Evolutionary conservation across 2,797 vertebrate species (phyloP), one percentile per base, ranked within the genome.

Genomic region (Spinus pinus): DNA sequence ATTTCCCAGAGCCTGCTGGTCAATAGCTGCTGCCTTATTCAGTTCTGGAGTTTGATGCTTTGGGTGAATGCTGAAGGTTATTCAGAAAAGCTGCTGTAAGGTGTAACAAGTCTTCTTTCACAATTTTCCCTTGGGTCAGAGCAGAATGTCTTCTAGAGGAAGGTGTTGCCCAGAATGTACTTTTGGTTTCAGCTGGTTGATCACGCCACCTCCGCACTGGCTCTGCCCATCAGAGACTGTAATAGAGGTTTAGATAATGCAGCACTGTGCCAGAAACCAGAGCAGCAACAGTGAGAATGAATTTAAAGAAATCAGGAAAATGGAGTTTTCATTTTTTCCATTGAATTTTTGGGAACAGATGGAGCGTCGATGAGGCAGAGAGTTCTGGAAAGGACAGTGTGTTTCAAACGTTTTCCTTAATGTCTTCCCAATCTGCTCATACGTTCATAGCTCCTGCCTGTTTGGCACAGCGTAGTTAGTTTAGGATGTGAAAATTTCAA

Each of bases 291-390:
- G 41, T 51, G 46, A 73, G 57, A 93, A 23, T 23, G 37, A 92
- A 53, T 64, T 90, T 91, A 85, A 50, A 74, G 61, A 83, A 82
- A 91, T 60, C 9, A 81, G 77, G 82, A 92, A 88, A 85, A 78
- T 33, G 24, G 35, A 61, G 21, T 65, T 95, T 94, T 85, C 39
- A 60, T 85, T 89, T 87, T 94, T 95, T 94, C 80, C 28, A 0
- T 25, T 95, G 73, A 93, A 79, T 75, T 90, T 95, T 61, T 83
- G 75, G 78, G 67, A 96, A 80, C 95, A 96, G 96, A 95, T 96
- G 95, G 96, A 92, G 84, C 67, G 21, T 78, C 0, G 13, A 89
- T 94, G 94, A 95, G 74, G 65, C 93, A 93, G 84, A 81, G 65
- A 93, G 92, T 95, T 75, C 88, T 96, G 86, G 90, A 94, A 95